These are phyloP conservation scores for Mesochorus sp. DNA, from an alignment of 2,888 invertebrate species.

Conservation along the genomic window DNA sequence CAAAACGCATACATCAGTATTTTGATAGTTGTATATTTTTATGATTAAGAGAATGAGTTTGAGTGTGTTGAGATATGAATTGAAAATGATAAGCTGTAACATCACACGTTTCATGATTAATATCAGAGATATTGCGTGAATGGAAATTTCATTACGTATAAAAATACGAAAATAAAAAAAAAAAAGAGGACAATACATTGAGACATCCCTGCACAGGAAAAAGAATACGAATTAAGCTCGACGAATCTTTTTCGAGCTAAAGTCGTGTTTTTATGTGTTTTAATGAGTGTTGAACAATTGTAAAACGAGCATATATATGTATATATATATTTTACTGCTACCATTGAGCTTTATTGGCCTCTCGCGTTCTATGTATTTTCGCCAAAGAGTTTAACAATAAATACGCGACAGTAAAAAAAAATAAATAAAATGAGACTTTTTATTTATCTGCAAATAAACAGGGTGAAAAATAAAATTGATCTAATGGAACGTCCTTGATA, in stretches of 20 bases:
- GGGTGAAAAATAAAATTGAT: not conserved
- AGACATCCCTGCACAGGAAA: not conserved
- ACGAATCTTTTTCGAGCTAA: not conserved
- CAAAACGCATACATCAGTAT: conserved; percentile 34
- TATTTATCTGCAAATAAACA: conserved; percentile 29
- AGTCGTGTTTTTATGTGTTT: too few relatives aligned
- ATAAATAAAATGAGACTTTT: not conserved
- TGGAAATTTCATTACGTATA: not conserved
- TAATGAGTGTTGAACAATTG: conserved; percentile 6
- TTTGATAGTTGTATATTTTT: conserved; percentile 44
- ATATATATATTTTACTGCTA: conserved; percentile 1
- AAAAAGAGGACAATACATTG: conserved; percentile 33
- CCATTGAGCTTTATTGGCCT: conserved; percentile 27
- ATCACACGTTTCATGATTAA: not conserved
- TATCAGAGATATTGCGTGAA: not conserved
- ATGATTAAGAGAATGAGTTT: conserved; percentile 18
- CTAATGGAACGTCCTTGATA: conserved; percentile 62
- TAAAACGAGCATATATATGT: conserved; percentile 40
- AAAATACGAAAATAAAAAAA: too few relatives aligned
- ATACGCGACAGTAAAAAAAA: conserved; percentile 70
- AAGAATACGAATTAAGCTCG: not conserved
- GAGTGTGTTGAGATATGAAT: conserved; percentile 10
- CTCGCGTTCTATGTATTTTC: conserved; percentile 46
- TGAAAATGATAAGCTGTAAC: not conserved
- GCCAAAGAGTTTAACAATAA: conserved; percentile 68